A percentile compares a stretch with the other conserved stretches of the same genome.
Conservation (phyloP, 1,140 invertebrate species). For the Drosophila biarmipes region DNA sequence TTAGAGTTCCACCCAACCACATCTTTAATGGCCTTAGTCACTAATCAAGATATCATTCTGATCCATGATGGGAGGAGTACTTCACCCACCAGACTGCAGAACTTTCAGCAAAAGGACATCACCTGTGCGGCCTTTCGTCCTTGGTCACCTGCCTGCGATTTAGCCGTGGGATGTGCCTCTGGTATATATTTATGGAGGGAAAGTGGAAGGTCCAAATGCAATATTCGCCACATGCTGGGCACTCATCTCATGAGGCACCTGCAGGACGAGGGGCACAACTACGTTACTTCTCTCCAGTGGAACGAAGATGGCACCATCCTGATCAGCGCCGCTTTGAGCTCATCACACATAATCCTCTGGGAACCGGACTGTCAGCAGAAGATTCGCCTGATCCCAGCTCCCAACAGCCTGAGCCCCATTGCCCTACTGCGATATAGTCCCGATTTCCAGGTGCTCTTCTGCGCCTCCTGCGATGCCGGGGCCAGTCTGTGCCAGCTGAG, state of each 20-base stretch:
- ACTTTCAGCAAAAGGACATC: not conserved
- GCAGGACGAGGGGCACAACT: slow-evolving; percentile 4
- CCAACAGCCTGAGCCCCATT: not conserved
- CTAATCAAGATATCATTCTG: slow-evolving; percentile 11
- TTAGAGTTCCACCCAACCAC: slow-evolving; percentile 18
- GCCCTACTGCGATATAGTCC: slow-evolving; percentile 18
- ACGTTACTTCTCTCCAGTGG: slow-evolving; percentile 41
- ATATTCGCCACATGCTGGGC: slow-evolving; percentile 13
- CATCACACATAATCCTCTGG: slow-evolving; percentile 30
- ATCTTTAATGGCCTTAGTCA: slow-evolving; percentile 10
- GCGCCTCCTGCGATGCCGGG: not conserved
- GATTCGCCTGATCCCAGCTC: slow-evolving; percentile 3
- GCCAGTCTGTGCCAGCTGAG: slow-evolving; percentile 7
- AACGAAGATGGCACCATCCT: slow-evolving; percentile 18
- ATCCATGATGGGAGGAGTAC: not conserved
- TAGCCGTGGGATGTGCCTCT: slow-evolving; percentile 42
- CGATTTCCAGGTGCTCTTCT: slow-evolving; percentile 11
- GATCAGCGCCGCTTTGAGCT: slow-evolving; percentile 24
- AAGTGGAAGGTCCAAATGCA: not conserved
- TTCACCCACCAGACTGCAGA: not conserved
- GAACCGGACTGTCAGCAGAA: slow-evolving; percentile 16
- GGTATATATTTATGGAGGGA: slow-evolving; percentile 39
- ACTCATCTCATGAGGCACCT: not conserved
- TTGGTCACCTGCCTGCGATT: slow-evolving; percentile 1
- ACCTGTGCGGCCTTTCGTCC: slow-evolving; percentile 41